Evolutionary conservation across 2,113 vertebrate species (phyloP), one percentile per base, ranked within the genome.

Genomic region (Tragulus kanchil): DNA sequence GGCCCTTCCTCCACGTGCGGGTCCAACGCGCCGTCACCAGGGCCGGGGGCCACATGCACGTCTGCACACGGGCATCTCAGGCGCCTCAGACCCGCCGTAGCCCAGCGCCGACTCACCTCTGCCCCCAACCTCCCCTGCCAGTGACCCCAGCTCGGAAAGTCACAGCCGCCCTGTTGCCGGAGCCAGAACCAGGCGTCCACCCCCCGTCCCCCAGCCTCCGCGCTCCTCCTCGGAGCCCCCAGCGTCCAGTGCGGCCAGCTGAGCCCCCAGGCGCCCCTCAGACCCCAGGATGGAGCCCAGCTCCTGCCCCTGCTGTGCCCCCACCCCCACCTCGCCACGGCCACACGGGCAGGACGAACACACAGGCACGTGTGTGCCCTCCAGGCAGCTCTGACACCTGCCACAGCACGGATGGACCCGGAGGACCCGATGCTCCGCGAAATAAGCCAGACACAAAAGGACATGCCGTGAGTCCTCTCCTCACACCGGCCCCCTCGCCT

Each of bases 51-150:
- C 36, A 12, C 10, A 1, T 19, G 54, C n/a, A 6, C 1, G 0
- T 56, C 13, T 7, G 17, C 28, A 67, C 3, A 0, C 0, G 4
- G 0, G 2, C 28, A 5, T 52, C 62, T 65, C 36, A 16, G 31
- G 21, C 3, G 88, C 48, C 64, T 45, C 28, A n/a, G 19, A 0
- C 23, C 58, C 31, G 54, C 52, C 69, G 21, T 13, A 28, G 67
- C 36, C 79, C 5, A 9, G 92, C 54, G 26, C 21, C 11, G 5
- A 25, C 21, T 61, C 7, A 12, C 19, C 28, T 90, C 64, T 13
- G 11, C 25, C 15, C 19, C 54, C 9, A 14, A 21, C 61, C 54
- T 42, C 54, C 50, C 23, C 8, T 0, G 8, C 50, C 28, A 67
- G 62, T 0, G 1, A 28, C 73, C 42, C 36, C 2, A 6, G 31